Conservation (phyloP, 2,888 invertebrate genomes). For the Aporophyla nigra region DNA sequence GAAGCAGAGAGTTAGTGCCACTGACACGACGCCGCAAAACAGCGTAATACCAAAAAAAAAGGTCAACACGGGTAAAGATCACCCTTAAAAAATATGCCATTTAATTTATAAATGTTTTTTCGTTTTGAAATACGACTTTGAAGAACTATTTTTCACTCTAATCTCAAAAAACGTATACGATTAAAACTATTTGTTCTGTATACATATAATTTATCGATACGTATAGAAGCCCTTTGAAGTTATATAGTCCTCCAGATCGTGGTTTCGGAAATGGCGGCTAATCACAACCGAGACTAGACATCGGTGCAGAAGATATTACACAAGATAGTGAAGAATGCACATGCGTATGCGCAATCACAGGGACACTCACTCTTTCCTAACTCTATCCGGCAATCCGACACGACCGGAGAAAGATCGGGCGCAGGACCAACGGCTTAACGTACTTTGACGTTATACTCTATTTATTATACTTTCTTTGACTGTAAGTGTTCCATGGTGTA, state of each 20-base stretch:
- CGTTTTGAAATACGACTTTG: not conserved
- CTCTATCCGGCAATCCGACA: too few relatives aligned
- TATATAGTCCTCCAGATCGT: too few relatives aligned
- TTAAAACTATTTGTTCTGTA: not conserved
- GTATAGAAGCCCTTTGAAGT: not conserved
- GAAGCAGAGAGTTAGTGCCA: not conserved
- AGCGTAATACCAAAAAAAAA: not conserved
- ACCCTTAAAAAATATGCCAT: not conserved
- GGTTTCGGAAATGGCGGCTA: too few relatives aligned
- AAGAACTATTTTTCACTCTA: not conserved
- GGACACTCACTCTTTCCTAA: too few relatives aligned
- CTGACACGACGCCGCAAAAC: not conserved
- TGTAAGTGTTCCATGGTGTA: not conserved
- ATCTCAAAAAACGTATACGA: not conserved
- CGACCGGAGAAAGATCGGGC: too few relatives aligned
- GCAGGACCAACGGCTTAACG: too few relatives aligned
- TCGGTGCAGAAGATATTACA: too few relatives aligned
- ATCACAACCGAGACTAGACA: too few relatives aligned
- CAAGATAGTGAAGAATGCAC: too few relatives aligned
- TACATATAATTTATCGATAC: not conserved
- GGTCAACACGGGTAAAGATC: too few relatives aligned
- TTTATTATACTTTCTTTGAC: too few relatives aligned
- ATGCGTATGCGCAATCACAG: too few relatives aligned
- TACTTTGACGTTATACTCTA: not conserved
- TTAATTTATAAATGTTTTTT: not conserved